A percentile compares a stretch with the other conserved stretches of the same genome.
phyloP scores from a whole-genome alignment of 2,888 invertebrate species.

The Calliphora vomitoria region DNA sequence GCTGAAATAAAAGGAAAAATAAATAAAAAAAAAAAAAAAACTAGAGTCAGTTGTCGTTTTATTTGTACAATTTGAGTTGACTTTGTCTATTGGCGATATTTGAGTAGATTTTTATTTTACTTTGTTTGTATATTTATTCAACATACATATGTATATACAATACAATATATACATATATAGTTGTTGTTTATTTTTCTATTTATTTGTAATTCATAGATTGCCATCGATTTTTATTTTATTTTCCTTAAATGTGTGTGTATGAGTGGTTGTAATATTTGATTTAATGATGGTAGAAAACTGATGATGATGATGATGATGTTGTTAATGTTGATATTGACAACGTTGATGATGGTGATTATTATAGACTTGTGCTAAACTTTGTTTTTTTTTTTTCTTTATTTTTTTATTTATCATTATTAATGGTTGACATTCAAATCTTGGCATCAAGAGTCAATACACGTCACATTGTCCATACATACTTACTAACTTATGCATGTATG shows the following conservation, averaged over 20 bases:
- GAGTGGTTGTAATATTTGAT: slow-evolving; percentile 15
- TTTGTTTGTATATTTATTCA: not conserved
- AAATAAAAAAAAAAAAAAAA: not conserved
- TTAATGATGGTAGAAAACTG: slow-evolving; percentile 5
- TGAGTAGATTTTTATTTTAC: slow-evolving; percentile 14
- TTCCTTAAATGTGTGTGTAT: not conserved
- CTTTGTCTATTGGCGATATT: slow-evolving; percentile 37
- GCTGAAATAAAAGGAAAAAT: slow-evolving; percentile 11
- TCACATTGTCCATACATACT: not conserved
- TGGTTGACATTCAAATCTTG: slow-evolving; percentile 46
- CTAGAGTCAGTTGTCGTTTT: slow-evolving; percentile 13
- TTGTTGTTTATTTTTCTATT: slow-evolving; percentile 8
- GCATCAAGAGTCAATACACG: not conserved
- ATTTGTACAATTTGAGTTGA: slow-evolving; percentile 1
- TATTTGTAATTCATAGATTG: slow-evolving; percentile 27
- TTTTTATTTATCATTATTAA: slow-evolving; percentile 27
- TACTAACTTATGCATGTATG: not conserved
- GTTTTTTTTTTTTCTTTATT: slow-evolving; percentile 23
- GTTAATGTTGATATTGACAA: slow-evolving; percentile 10
- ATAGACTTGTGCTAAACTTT: slow-evolving; percentile 7
- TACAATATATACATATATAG: not conserved
- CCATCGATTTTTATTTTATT: slow-evolving; percentile 39
- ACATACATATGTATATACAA: too few species aligned
- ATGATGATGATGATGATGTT: slow-evolving; percentile 4
- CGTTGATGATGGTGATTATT: slow-evolving; percentile 27